Evolutionary conservation across 2,888 invertebrate genomes (phyloP).

Genomic region (Myopa tessellatipennis): DNA sequence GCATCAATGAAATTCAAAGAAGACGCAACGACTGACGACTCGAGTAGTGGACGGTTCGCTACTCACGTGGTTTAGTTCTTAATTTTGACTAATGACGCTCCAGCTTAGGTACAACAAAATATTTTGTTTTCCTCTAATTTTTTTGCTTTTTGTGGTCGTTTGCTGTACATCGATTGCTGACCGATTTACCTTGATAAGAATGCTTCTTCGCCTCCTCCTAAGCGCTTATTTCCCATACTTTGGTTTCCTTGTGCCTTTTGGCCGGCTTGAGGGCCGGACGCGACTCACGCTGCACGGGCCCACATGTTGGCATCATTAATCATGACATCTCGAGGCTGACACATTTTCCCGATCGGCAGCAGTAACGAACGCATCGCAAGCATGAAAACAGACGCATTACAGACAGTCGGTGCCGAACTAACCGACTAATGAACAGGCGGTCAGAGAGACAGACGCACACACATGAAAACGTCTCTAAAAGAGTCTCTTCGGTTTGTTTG

Average conservation of each 20-base stretch:
- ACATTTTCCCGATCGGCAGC: slow-evolving; percentile 64
- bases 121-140: slow-evolving; percentile 48
- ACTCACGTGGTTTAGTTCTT: slow-evolving; percentile 59
- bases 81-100: slow-evolving; percentile 54
- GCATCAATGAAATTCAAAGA: slow-evolving; percentile 9
- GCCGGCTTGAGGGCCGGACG: slow-evolving; percentile 17
- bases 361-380: slow-evolving; percentile 50
- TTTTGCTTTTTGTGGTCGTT: slow-evolving; percentile 51
- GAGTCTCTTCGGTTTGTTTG: slow-evolving; percentile 7
- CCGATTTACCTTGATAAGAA: slow-evolving; percentile 63
- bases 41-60: not conserved
- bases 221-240: slow-evolving; percentile 47
- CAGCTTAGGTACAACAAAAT: slow-evolving; percentile 47
- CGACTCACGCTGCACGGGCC: slow-evolving; percentile 52
- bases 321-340: slow-evolving; percentile 63
- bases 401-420: slow-evolving; percentile 2
- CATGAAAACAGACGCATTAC: slow-evolving; percentile 51
- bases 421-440: slow-evolving; percentile 32
- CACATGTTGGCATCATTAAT: slow-evolving; percentile 67
- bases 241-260: slow-evolving; percentile 41
- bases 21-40: not conserved
- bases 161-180: slow-evolving; percentile 48
- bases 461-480: not conserved
- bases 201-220: slow-evolving; percentile 23
- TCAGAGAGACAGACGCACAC: slow-evolving; percentile 10